Evolutionary conservation across 2,888 invertebrate species (phyloP), one percentile per base, ranked within the genome.

Genomic region (Disparrhopalites patrizii): DNA sequence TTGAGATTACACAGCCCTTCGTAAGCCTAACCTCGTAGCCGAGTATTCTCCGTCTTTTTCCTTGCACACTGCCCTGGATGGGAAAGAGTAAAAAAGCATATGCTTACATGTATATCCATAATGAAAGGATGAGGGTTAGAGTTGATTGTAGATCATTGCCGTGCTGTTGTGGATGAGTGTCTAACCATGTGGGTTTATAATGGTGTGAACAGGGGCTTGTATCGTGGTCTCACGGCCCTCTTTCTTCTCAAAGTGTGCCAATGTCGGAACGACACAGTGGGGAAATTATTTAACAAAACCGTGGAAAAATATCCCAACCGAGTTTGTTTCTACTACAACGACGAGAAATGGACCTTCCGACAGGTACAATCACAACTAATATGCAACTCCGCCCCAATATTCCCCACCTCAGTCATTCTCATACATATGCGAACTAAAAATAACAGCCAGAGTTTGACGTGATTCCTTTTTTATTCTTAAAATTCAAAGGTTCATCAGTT

Each of bases 341-440:
- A 91, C 71, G 86, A 88, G 80, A 84, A 84, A 73, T 93, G 91
- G 91, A 90, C 90, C 0, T 94, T 90, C 79, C 83, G 86, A 73
- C 87, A 93, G 83, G 88, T 93, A 79, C 36, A 36, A 36, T 36
- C 15, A 36, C 36, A 7, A 7, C 15, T 10, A 36, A 36, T 36
- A 36, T 15, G 15, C 15, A 36, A 36, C 36, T 36, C 15, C n/a
- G n/a, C n/a, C n/a, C 36, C 15, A 36, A 36, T 36, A 36, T 7
- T 10, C 15, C 8, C 15, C 8, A 10, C 8, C 15, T 36, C 36
- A 36, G 8, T 36, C 15, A 36, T 36, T 36, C 15, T 10, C 36
- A 36, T 36, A 36, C 36, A 36, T 36, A 36, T 15, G 15, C 15
- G 15, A 7, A 36, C 36, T 10, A n/a, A n/a, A n/a, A n/a, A n/a